Conservation (phyloP, 2,888 invertebrate genomes). For the Lasioglossum figueresi region DNA sequence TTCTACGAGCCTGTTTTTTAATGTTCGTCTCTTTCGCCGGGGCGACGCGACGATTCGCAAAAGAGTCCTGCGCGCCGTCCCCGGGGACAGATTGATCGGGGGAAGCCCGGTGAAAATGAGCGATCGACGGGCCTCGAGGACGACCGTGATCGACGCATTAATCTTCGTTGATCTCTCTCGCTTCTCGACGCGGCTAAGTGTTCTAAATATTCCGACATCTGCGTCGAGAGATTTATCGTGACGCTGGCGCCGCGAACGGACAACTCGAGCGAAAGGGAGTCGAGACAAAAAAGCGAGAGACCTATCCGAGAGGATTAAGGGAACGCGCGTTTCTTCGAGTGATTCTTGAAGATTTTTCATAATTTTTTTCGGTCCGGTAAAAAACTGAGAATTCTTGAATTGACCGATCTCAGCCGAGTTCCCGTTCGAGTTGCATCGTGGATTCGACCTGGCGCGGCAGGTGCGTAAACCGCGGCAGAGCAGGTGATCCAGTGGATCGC, state of each 20-base stretch:
- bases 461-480: slow-evolving; percentile 14
- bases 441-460: slow-evolving; percentile 6
- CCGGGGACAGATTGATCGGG: slow-evolving; percentile 57
- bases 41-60: slow-evolving; percentile 56
- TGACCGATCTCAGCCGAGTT: neutral
- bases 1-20: slow-evolving; percentile 54
- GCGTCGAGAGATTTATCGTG: slow-evolving; percentile 45
- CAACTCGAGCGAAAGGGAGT: neutral
- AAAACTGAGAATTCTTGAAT: neutral
- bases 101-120: slow-evolving; percentile 38
- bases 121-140: slow-evolving; percentile 33
- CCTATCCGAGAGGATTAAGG: slow-evolving; percentile 9
- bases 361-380: neutral
- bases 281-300: neutral
- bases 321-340: neutral
- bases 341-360: neutral
- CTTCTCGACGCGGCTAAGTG: slow-evolving; percentile 33
- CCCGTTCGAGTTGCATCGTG: neutral
- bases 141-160: slow-evolving; percentile 47
- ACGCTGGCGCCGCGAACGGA: neutral
- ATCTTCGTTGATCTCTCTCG: slow-evolving; percentile 48
- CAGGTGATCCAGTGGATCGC: slow-evolving; percentile 3
- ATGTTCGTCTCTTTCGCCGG: slow-evolving; percentile 44
- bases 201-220: slow-evolving; percentile 52
- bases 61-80: slow-evolving; percentile 12